Conservation (phyloP, 2,113 vertebrate species). For the Leptobrachium leishanense region DNA sequence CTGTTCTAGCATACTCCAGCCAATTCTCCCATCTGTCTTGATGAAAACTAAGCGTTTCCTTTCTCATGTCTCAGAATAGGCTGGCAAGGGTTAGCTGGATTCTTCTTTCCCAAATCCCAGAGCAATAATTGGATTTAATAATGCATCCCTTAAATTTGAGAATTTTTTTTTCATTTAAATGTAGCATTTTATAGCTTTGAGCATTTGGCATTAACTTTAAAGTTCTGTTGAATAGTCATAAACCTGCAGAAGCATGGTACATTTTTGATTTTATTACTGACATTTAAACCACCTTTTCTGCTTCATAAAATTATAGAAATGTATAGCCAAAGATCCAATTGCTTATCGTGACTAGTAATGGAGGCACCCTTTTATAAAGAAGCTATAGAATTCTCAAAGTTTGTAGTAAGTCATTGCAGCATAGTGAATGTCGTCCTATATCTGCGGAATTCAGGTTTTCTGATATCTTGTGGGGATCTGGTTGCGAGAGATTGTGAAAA, state of each 20-base stretch:
- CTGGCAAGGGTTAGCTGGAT: conserved; percentile 19
- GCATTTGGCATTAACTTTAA: conserved; percentile 36
- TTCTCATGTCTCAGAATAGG: conserved; percentile 14
- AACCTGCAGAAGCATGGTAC: conserved; percentile 11
- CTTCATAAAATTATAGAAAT: too few species aligned
- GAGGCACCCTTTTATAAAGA: too few species aligned
- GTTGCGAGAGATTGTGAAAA: too few species aligned
- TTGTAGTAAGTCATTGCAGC: too few species aligned
- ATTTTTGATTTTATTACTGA: too few species aligned
- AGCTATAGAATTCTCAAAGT: too few species aligned
- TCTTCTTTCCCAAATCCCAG: conserved; percentile 12
- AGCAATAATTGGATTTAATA: conserved; percentile 34
- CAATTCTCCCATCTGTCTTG: conserved; percentile 43
- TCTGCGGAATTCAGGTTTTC: too few species aligned
- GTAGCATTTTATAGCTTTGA: conserved; percentile 36
- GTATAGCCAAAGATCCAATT: too few species aligned
- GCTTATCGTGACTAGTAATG: too few species aligned
- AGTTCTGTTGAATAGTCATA: conserved; percentile 18
- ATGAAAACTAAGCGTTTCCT: conserved; percentile 26
- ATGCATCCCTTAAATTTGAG: conserved; percentile 16
- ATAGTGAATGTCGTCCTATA: too few species aligned
- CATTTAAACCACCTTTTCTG: too few species aligned
- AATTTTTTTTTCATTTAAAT: conserved; percentile 28
- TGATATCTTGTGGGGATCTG: too few species aligned
- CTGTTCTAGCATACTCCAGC: conserved; percentile 15